Percentiles rank a stretch among this genome's conserved stretches.
phyloP scores from a whole-genome alignment of 2,797 vertebrate genomes.

The Poecile montanus region DNA sequence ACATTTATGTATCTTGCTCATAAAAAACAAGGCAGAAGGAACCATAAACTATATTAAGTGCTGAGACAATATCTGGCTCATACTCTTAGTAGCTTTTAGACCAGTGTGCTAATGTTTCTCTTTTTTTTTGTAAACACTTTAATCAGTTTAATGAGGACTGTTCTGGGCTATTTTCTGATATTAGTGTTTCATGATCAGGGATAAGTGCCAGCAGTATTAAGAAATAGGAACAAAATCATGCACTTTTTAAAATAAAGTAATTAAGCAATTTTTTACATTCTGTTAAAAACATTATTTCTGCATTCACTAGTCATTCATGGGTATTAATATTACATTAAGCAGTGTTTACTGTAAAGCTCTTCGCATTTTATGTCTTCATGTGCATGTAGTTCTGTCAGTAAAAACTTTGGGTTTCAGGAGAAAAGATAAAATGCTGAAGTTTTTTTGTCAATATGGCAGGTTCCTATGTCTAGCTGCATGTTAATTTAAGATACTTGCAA shows the following conservation, averaged over 20 bases:
- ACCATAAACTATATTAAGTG: not conserved
- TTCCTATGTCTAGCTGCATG: not conserved
- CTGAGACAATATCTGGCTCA: not conserved
- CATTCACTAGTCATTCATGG: not conserved
- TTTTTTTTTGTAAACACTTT: not conserved
- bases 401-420: not conserved
- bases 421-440: not conserved
- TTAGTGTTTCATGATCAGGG: not conserved
- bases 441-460: not conserved
- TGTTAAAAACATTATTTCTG: not conserved
- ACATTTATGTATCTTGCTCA: not conserved
- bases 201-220: not conserved
- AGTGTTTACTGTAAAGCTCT: slow-evolving; percentile 12
- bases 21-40: not conserved
- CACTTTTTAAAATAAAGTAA: not conserved
- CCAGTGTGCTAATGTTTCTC: not conserved
- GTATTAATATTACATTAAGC: slow-evolving; percentile 25
- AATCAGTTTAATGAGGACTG: not conserved
- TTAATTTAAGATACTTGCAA: not conserved
- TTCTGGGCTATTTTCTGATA: not conserved
- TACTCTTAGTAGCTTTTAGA: not conserved
- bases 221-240: not conserved
- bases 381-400: not conserved
- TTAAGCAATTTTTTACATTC: not conserved
- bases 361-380: not conserved